A percentile compares a stretch with the other conserved stretches of the same genome.
Evolutionary conservation across 2,797 vertebrate genomes (phyloP).

Genomic region (Brotula barbata): DNA sequence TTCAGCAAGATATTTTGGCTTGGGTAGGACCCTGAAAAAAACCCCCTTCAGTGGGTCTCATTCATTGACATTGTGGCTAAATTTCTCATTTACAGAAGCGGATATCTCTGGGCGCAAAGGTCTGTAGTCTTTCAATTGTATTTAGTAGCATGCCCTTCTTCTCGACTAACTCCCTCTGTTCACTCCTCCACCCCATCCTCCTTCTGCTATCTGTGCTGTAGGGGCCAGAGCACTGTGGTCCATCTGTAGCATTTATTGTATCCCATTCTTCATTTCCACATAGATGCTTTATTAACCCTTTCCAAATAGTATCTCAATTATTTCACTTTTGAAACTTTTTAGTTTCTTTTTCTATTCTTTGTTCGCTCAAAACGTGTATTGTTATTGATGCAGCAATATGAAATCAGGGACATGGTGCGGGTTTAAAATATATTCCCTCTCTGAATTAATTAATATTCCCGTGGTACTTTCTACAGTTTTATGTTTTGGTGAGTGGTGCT

Average conservation of each 20-base stretch:
- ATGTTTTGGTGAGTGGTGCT: constrained; percentile 49
- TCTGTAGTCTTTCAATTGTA: constrained; percentile 82
- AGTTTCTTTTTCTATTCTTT: constrained; percentile 1
- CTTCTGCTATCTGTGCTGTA: constrained; percentile 51
- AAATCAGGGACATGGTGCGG: constrained; percentile 8
- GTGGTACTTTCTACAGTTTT: background rate
- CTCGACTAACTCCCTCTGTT: constrained; percentile 70
- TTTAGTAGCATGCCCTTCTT: constrained; percentile 76
- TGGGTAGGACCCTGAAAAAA: constrained; percentile 44
- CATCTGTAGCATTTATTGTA: constrained; percentile 42
- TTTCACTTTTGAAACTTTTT: constrained; percentile 5
- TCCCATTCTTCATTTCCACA: constrained; percentile 18
- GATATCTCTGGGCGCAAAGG: constrained; percentile 83
- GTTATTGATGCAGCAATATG: background rate
- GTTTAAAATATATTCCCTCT: background rate
- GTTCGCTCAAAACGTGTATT: constrained; percentile 2
- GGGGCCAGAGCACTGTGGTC: constrained; percentile 57
- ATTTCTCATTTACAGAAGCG: constrained; percentile 86
- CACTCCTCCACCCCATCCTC: constrained; percentile 49
- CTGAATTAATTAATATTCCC: background rate
- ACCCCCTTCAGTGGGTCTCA: constrained; percentile 57
- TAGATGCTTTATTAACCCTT: constrained; percentile 37
- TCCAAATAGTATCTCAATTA: background rate
- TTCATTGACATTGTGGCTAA: constrained; percentile 79
- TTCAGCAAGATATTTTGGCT: constrained; percentile 15